Evolutionary conservation across 2,888 invertebrate genomes (phyloP).

Genomic region (Abrostola tripartita): DNA sequence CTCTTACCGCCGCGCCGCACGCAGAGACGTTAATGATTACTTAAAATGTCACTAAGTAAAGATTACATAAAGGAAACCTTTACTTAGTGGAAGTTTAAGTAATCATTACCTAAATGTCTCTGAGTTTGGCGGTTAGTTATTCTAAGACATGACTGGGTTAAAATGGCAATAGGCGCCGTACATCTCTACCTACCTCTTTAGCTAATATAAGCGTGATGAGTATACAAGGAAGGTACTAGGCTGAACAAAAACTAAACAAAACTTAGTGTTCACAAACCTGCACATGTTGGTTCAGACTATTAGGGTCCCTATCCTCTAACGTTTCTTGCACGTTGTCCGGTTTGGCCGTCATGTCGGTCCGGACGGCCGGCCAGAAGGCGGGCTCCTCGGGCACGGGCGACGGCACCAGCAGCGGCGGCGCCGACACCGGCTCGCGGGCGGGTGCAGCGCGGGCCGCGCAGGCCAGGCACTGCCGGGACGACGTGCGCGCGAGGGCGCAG

Average conservation of each 20-base stretch:
- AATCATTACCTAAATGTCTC: too few species aligned
- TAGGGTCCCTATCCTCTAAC: conserved; percentile 92
- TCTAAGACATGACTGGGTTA: too few species aligned
- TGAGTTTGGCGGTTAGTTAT: too few species aligned
- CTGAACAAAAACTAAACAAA: neutral
- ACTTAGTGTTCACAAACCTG: conserved; percentile 85
- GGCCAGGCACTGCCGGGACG: conserved; percentile 74
- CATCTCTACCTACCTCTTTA: neutral
- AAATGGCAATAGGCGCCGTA: too few species aligned
- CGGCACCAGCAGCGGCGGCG: conserved; percentile 58
- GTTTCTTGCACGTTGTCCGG: conserved; percentile 81
- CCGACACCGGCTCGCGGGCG: conserved; percentile 67
- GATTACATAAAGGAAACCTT: too few species aligned
- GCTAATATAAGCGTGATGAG: neutral
- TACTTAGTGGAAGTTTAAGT: too few species aligned
- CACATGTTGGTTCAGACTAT: conserved; percentile 90
- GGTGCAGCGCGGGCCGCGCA: conserved; percentile 70
- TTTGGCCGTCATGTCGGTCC: conserved; percentile 70
- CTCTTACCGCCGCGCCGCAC: too few species aligned
- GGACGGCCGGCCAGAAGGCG: conserved; percentile 26
- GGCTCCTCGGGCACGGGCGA: conserved; percentile 42
- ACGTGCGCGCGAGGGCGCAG: conserved; percentile 61
- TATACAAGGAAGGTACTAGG: too few species aligned
- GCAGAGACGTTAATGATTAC: too few species aligned
- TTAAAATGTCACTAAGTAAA: too few species aligned